Base-by-base conservation (phyloP, 2,888 invertebrate genomes). In the Eupelmus urozonus region DNA sequence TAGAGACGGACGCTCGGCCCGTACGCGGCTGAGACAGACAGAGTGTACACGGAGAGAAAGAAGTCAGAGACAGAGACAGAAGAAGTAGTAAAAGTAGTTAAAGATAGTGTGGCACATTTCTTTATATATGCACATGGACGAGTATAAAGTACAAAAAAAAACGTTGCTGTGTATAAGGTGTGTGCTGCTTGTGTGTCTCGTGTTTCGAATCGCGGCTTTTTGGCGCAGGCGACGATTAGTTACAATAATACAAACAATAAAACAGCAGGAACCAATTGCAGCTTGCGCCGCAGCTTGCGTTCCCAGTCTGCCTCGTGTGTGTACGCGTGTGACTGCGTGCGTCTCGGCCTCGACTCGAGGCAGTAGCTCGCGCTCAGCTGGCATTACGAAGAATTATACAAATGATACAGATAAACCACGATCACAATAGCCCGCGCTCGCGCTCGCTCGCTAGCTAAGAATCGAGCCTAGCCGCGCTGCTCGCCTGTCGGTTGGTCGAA, bases 171-270 rank as follows among this genome's bases (percentile, higher is more conserved):
- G n/a, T n/a, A n/a, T n/a, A 53, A 66, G 29, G 34, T 55, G 45
- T 20, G 69, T 57, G 51, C 63, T 51, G 57, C 51, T 16, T 40
- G 60, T 60, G 67, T 70, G 45, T 59, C 49, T 81, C 45, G 73
- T 53, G 86, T 87, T 87, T 87, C 34, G 34, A 89, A 89, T 88
- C 88, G 88, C 88, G 85, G 87, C 9, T 34, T 34, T 85, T 87
- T 85, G 86, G 82, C 81, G 82, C 73, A 57, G 67, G 49, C n/a
- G n/a, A n/a, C n/a, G n/a, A n/a, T n/a, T n/a, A n/a, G n/a, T n/a
- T n/a, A n/a, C n/a, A n/a, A n/a, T n/a, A n/a, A n/a, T n/a, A n/a
- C n/a, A n/a, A n/a, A n/a, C n/a, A n/a, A n/a, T n/a, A n/a, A n/a
- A n/a, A n/a, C n/a, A n/a, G n/a, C n/a, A n/a, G n/a, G n/a, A n/a